Evolutionary conservation across 2,888 invertebrate genomes (phyloP).

Genomic region (Caenorhabditis becei): DNA sequence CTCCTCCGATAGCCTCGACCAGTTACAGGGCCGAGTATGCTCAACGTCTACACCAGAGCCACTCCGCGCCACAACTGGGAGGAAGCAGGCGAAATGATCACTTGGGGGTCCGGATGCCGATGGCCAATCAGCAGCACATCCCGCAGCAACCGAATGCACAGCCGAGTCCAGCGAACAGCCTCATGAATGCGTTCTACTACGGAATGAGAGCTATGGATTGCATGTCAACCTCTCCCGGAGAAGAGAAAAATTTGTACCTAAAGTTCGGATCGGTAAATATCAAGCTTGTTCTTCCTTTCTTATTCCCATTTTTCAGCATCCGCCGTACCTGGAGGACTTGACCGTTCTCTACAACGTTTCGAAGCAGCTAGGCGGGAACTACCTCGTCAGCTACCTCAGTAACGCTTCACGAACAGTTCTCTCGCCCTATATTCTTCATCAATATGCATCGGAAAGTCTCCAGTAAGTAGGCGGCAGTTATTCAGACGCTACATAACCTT

Average conservation of each 20-base stretch:
- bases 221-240: constrained; percentile 38
- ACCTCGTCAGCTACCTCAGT: constrained; percentile 36
- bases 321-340: constrained; percentile 45
- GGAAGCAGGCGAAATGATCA: constrained; percentile 7
- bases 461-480: constrained; percentile 20
- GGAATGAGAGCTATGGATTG: constrained; percentile 64
- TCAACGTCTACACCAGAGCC: constrained; percentile 71
- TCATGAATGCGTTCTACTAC: constrained; percentile 37
- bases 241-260: constrained; percentile 39
- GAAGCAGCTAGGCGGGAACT: constrained; percentile 23
- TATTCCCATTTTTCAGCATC: constrained; percentile 32
- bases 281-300: too few species aligned
- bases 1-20: not conserved
- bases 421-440: constrained; percentile 57
- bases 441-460: constrained; percentile 44
- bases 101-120: not conserved
- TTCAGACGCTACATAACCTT: not conserved
- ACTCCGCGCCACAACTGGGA: constrained; percentile 75
- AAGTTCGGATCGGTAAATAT: constrained; percentile 46
- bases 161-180: constrained; percentile 11
- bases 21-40: constrained; percentile 33
- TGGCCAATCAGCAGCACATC: constrained; percentile 22
- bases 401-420: constrained; percentile 42
- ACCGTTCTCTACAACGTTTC: constrained; percentile 31
- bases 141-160: constrained; percentile 10